Evolutionary conservation across 2,113 vertebrate genomes (phyloP), one percentile per base, ranked within the genome.

Genomic region (Toxotes chatareus): DNA sequence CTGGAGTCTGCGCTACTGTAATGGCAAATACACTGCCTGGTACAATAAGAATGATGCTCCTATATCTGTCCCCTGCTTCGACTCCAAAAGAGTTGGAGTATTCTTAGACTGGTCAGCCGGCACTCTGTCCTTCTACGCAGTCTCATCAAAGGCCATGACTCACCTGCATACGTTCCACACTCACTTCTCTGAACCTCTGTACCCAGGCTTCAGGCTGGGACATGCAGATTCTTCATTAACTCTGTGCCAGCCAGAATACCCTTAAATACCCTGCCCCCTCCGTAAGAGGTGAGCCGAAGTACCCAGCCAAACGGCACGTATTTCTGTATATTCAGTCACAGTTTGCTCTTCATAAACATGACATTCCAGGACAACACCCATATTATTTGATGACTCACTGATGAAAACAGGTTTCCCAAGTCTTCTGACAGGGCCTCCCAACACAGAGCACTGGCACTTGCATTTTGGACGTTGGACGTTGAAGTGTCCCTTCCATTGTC

Each of bases 51-150:
- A 11, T 4, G 31, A 62, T 8, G 21, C 36, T 11, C 0, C 19
- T 8, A 38, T 72, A 55, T 14, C 60, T 12, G 55, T 14, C 5
- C 85, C 85, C 17, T 60, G 65, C 69, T 65, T 74, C 53, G 4
- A 59, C 51, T 79, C 79, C 42, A 82, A 60, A 51, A 79, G 66
- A 46, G 66, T 79, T 0, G 85, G 80, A 0, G 76, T 86, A 44
- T 83, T 74, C 34, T 61, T 86, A 27, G 55, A 86, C 66, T 80
- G 76, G 66, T 10, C 76, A 14, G 85, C 66, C 11, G 85, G 85
- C 31, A 83, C 55, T 0, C 71, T 80, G 61, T 2, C 80, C 8
- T 83, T 79, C 76, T 86, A 79, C 17, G 46, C 53, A 1, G 46
- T 86, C 10, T 82, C 79, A 0, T 7, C 70, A 27, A 59, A 67